These are phyloP conservation scores for Zaprionus inermis DNA, from an alignment of 1,140 invertebrate species.

Conservation along the genomic window DNA sequence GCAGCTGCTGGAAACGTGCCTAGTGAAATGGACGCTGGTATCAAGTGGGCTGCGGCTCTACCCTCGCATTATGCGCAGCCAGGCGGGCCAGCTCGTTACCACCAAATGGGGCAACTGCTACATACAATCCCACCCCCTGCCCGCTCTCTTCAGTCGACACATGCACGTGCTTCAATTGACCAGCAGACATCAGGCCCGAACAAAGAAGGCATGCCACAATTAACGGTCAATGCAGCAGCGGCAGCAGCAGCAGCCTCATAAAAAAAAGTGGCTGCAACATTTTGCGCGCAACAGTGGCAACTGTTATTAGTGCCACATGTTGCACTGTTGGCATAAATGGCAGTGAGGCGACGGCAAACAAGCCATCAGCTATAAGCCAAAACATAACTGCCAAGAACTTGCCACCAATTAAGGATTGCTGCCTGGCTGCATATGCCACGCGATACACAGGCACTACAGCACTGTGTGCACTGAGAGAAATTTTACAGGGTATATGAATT, in stretches of 20 bases:
- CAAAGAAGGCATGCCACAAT: conserved; percentile 44
- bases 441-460: neutral
- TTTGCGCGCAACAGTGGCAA: conserved; percentile 36
- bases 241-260: conserved; percentile 18
- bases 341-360: neutral
- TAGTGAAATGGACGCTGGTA: neutral
- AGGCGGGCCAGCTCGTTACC: neutral
- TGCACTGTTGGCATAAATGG: conserved; percentile 43
- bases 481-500: no score
- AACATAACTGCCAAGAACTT: conserved; percentile 24
- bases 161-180: conserved; percentile 30
- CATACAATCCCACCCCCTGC: neutral
- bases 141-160: neutral
- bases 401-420: conserved; percentile 25
- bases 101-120: neutral
- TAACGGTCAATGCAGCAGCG: conserved; percentile 37
- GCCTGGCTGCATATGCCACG: conserved; percentile 8
- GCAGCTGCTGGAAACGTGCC: conserved; percentile 23
- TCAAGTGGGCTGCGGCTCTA: conserved; percentile 8
- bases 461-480: conserved; percentile 15
- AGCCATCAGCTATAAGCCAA: conserved; percentile 11
- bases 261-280: conserved; percentile 58
- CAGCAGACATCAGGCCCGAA: conserved; percentile 25
- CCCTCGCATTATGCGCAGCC: neutral
- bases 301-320: conserved; percentile 71